Base-by-base conservation (phyloP, 2,888 invertebrate genomes). In the Philaethria dido region DNA sequence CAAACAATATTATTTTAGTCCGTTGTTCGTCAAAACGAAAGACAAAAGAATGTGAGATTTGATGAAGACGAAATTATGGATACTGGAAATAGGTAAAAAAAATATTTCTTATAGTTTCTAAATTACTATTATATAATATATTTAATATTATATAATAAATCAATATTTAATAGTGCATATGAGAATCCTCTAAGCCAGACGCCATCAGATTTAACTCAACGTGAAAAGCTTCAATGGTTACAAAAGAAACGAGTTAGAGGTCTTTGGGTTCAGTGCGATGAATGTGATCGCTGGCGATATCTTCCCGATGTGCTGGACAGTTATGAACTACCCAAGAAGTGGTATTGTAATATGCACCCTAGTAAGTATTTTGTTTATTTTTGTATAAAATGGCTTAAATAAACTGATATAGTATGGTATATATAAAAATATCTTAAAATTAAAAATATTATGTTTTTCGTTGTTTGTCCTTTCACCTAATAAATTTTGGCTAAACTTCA, bases 301-400 rank as follows among this genome's bases (percentile, higher is more conserved):
- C 77, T 94, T 3, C 81, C 91, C 0, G 75, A 93, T 20, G 83
- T 93, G 0, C 82, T 93, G 8, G 95, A 96, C 75, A 94, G 94
- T 1, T 75, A 92, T 16, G 90, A 93, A 39, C 81, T 96, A 22
- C 95, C 95, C 0, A 82, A 89, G 1, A 84, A 89, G 63, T 96
- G 95, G 95, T 93, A 88, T 72, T 96, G 95, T 77, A 74, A 77
- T 45, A 93, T 95, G 93, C 94, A 95, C 78, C 79, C 88, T 77
- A 94, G 95, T 94, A 73, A 75, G 72, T 42, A 42, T n/a, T 8
- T n/a, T n/a, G n/a, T n/a, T n/a, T n/a, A n/a, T n/a, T n/a, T n/a
- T n/a, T n/a, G n/a, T n/a, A n/a, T n/a, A n/a, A n/a, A n/a, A n/a
- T n/a, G n/a, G n/a, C n/a, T n/a, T n/a, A n/a, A n/a, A n/a, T n/a